phyloP scores from a whole-genome alignment of 2,888 invertebrate species.

The Cerastis rubricosa region DNA sequence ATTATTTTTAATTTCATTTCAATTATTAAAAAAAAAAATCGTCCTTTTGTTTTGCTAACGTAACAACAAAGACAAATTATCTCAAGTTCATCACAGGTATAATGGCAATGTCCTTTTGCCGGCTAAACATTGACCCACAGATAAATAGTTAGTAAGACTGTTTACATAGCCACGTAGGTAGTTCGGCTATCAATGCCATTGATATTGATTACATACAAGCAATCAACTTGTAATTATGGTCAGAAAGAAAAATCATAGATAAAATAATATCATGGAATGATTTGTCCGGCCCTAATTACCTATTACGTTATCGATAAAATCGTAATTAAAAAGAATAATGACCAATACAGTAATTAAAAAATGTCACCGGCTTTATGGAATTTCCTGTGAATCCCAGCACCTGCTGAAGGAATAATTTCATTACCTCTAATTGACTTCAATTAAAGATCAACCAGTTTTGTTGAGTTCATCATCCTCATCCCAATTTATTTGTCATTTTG shows the following conservation, averaged over 20 bases:
- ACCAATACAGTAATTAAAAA: conserved; percentile 10
- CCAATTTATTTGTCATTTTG: neutral
- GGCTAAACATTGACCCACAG: conserved; percentile 8
- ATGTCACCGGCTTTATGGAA: neutral
- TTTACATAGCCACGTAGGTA: conserved; percentile 4
- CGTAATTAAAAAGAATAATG: conserved; percentile 12
- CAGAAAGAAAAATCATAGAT: neutral
- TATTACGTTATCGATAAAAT: neutral
- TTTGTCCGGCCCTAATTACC: neutral
- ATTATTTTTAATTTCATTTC: neutral
- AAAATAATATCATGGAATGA: neutral
- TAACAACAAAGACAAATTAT: neutral
- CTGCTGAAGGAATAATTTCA: neutral
- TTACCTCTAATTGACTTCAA: neutral
- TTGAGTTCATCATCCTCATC: neutral
- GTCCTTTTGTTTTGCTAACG: neutral
- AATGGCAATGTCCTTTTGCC: conserved; percentile 3
- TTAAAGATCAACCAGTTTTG: neutral
- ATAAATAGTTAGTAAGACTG: neutral
- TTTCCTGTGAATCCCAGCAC: neutral
- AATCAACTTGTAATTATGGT: conserved; percentile 17
- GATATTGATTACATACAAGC: neutral
- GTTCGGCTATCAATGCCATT: neutral
- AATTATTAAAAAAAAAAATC: neutral
- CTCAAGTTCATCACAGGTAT: neutral